These are phyloP conservation scores for Trichogramma dendrolimi DNA, from an alignment of 2,888 invertebrate species.

Conservation along the genomic window DNA sequence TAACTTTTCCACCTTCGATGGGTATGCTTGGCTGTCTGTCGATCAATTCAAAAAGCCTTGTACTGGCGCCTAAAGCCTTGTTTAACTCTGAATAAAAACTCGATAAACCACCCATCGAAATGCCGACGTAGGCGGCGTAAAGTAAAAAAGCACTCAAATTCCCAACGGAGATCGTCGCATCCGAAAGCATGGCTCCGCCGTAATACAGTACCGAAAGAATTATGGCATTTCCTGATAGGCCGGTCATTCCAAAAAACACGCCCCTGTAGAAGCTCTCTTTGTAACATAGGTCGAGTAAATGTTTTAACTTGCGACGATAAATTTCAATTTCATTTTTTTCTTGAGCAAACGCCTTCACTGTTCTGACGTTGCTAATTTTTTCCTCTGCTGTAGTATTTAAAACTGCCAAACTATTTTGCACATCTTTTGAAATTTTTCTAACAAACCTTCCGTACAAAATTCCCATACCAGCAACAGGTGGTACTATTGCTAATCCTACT, in stretches of 20 bases:
- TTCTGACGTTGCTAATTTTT: slow-evolving; percentile 83
- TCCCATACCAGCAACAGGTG: slow-evolving; percentile 81
- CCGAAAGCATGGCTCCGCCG: slow-evolving; percentile 84
- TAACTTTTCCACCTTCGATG: slow-evolving; percentile 55
- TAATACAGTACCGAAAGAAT: slow-evolving; percentile 88
- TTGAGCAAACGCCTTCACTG: slow-evolving; percentile 88
- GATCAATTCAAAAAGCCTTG: slow-evolving; percentile 83
- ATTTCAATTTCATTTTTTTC: slow-evolving; percentile 71
- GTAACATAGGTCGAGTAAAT: slow-evolving; percentile 74
- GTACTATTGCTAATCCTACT: slow-evolving; percentile 83
- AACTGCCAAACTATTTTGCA: slow-evolving; percentile 69
- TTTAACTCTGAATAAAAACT: slow-evolving; percentile 92
- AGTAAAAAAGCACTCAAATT: slow-evolving; percentile 88
- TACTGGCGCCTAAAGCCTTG: slow-evolving; percentile 87
- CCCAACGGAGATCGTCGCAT: slow-evolving; percentile 75
- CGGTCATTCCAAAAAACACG: slow-evolving; percentile 86
- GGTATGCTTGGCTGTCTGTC: slow-evolving; percentile 78
- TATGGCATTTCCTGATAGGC: slow-evolving; percentile 84
- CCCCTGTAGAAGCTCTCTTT: slow-evolving; percentile 84
- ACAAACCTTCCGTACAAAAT: slow-evolving; percentile 81
- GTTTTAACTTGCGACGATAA: slow-evolving; percentile 66
- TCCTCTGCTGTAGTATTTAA: slow-evolving; percentile 70
- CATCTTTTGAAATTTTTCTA: slow-evolving; percentile 73
- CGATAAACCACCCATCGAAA: slow-evolving; percentile 85
- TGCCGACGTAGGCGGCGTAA: slow-evolving; percentile 90